phyloP scores from a whole-genome alignment of 2,113 vertebrate species.

The Sorex fumeus region DNA sequence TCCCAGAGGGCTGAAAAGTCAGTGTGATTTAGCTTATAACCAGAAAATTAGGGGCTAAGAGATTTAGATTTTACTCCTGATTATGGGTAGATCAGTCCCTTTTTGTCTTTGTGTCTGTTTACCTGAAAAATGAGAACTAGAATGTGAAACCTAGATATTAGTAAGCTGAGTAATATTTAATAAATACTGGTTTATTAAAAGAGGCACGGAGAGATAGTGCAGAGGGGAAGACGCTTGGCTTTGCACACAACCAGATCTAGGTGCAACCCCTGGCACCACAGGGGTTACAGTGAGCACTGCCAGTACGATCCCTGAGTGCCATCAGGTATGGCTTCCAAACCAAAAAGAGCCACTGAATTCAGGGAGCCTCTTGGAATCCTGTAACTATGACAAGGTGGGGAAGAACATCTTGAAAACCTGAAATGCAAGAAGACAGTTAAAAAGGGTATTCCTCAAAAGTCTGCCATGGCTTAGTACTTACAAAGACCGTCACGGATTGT shows the following conservation, averaged over 20 bases:
- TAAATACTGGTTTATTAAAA: slow-evolving; percentile 1
- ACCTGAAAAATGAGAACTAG: slow-evolving; percentile 4
- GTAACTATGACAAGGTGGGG: neutral
- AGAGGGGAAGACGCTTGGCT: too few relatives aligned
- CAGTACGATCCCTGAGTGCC: too few relatives aligned
- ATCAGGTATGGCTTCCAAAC: too few relatives aligned
- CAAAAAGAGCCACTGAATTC: neutral
- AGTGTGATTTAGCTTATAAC: slow-evolving; percentile 22
- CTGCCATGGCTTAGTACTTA: neutral
- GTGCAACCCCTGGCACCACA: too few relatives aligned
- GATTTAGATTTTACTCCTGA: neutral
- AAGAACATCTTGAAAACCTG: slow-evolving; percentile 44
- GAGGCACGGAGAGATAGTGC: neutral
- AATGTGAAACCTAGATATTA: slow-evolving; percentile 46
- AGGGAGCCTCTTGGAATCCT: slow-evolving; percentile 20
- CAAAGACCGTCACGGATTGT: neutral
- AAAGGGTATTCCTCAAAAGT: neutral
- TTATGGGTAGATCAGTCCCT: neutral
- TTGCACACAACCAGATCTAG: too few relatives aligned
- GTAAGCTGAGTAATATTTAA: slow-evolving; percentile 22
- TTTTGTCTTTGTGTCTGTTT: neutral
- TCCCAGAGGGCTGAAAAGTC: neutral
- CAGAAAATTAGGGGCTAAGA: slow-evolving; percentile 20
- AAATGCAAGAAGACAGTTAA: neutral
- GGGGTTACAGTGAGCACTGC: too few relatives aligned